Evolutionary conservation across 2,888 invertebrate genomes (phyloP), one percentile per base, ranked within the genome.

Genomic region (Dasysyrphus albostriatus): DNA sequence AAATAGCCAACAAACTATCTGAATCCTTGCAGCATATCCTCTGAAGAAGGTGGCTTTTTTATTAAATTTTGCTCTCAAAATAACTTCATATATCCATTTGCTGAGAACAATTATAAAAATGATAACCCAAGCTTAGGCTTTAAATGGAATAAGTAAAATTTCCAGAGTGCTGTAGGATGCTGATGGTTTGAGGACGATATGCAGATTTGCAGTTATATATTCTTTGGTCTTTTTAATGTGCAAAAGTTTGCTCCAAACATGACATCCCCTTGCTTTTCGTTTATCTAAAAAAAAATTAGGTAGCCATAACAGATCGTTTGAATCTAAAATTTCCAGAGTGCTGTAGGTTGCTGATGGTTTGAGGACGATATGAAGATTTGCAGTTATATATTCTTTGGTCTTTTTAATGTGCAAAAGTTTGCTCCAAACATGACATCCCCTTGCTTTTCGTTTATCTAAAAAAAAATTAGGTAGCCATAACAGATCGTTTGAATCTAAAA

Each of bases 1-100:
- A 2, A 65, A 37, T 2, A 77, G 44, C 75, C 63, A 75, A 34
- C 7, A n/a, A 16, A 51, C 5, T 19, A 51, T 12, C 10, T 51
- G 24, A 51, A 24, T 19, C 12, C 51, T 24, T 3, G 5, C 0
- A 12, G 51, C 2, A 5, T 5, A 12, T 51, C 51, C 12, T 12
- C 24, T 19, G 6, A 12, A 24, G 6, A 6, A 5, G 0, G 6
- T 24, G 8, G 2, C 19, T 12, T 24, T 10, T 5, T 5, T 5
- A 5, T 1, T 9, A 2, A 19, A 19, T 51, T 19, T 8, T 10
- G 2, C 5, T 51, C 12, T 12, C 5, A 51, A 12, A 12, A 51
- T 0, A 12, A 5, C 10, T 12, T n/a, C n/a, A n/a, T n/a, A n/a
- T n/a, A 24, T 10, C 51, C 51, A 19, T 24, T 51, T 24, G 10